These are phyloP conservation scores for Sympetrum striolatum DNA, from an alignment of 2,888 invertebrate genomes.

Conservation along the genomic window DNA sequence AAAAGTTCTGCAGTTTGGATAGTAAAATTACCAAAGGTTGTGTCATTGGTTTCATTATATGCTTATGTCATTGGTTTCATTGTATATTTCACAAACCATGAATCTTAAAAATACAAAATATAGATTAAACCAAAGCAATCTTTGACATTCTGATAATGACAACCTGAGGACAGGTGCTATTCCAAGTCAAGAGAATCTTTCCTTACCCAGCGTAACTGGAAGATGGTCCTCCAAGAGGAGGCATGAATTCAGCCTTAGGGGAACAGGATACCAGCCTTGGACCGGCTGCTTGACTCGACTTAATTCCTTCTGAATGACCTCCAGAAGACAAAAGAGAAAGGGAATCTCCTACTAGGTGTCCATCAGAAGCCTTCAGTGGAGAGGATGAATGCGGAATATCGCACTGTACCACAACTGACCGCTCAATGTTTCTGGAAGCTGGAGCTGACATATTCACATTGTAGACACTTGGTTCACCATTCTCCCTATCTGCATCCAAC, in stretches of 20 bases:
- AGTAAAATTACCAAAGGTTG: no score
- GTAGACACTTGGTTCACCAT: conserved; percentile 15
- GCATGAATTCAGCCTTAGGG: conserved; percentile 60
- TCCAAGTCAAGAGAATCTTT: no score
- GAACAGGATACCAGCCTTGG: conserved; percentile 14
- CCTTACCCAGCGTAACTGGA: conserved; percentile 58
- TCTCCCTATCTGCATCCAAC: conserved; percentile 9
- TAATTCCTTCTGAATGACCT: background rate
- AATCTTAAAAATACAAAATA: no score
- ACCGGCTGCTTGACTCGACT: background rate
- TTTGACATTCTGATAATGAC: background rate
- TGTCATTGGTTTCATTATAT: no score
- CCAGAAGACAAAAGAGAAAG: conserved; percentile 50
- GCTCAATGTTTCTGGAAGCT: conserved; percentile 3
- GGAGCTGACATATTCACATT: background rate
- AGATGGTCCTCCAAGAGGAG: conserved; percentile 58
- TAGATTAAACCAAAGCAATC: background rate
- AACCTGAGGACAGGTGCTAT: no score
- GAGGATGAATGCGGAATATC: background rate
- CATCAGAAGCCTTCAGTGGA: conserved; percentile 53
- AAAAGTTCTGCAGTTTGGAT: no score
- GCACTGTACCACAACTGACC: background rate
- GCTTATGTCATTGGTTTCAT: no score
- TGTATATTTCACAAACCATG: no score
- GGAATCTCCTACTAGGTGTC: conserved; percentile 49